phyloP scores from a whole-genome alignment of 2,113 vertebrate genomes.

The Malurus alboscapulatus region DNA sequence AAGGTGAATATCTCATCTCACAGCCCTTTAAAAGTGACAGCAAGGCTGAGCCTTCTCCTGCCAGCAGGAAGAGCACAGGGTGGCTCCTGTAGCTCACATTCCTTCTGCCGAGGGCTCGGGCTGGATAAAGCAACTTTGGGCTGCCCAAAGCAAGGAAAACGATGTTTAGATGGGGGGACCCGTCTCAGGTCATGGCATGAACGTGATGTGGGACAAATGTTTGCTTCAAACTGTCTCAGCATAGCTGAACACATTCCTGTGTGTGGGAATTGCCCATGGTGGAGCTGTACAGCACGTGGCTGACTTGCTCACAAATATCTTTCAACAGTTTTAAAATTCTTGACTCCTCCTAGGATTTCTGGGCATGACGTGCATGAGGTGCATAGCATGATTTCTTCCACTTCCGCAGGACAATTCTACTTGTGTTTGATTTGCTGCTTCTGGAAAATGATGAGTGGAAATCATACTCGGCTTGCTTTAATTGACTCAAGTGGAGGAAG shows the following conservation, averaged over 20 bases:
- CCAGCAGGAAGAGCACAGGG: accelerated
- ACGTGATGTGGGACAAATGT: background rate
- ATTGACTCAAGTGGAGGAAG: background rate
- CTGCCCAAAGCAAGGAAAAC: background rate
- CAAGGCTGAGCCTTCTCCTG: background rate
- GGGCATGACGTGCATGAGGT: background rate
- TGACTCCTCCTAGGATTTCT: background rate
- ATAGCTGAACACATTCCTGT: background rate
- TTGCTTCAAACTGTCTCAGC: background rate
- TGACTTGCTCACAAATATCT: background rate
- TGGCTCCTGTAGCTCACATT: background rate
- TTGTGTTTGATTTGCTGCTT: background rate
- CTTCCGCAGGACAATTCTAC: background rate
- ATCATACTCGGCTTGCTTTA: background rate
- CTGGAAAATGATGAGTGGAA: background rate
- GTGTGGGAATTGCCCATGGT: background rate
- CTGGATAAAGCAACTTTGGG: background rate
- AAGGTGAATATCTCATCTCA: background rate
- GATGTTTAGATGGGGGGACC: accelerated
- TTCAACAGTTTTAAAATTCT: background rate
- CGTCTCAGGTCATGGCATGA: background rate
- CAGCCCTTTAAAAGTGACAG: background rate
- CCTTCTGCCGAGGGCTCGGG: accelerated
- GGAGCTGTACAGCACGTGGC: background rate
- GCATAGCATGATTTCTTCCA: background rate